phyloP scores from a whole-genome alignment of 2,797 vertebrate genomes.

The Sebastes cheni region DNA sequence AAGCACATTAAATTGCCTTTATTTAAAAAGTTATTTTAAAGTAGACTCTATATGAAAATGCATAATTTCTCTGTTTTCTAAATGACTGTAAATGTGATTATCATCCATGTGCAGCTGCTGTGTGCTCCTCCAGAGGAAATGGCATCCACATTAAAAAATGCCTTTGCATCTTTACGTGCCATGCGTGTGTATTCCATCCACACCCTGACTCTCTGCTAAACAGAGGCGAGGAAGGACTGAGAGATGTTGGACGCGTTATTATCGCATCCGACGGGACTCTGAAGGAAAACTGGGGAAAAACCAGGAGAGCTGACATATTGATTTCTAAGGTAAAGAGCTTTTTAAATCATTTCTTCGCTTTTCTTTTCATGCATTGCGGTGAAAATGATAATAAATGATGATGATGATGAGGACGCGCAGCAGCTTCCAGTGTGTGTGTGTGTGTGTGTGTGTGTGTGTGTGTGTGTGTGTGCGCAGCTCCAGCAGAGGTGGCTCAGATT shows the following conservation, averaged over 20 bases:
- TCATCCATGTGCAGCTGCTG: neutral
- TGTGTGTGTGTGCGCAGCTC: neutral
- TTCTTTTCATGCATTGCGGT: neutral
- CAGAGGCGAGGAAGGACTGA: conserved; percentile 58
- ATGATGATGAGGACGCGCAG: neutral
- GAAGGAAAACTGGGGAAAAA: conserved; percentile 15
- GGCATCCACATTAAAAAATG: conserved; percentile 63
- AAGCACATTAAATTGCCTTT: neutral
- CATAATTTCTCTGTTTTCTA: neutral
- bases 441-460: neutral
- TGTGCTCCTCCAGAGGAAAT: neutral
- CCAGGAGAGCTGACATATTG: conserved; percentile 29
- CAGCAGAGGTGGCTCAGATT: conserved; percentile 44
- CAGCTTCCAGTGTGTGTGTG: neutral
- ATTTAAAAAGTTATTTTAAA: neutral
- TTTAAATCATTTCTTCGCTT: conserved; percentile 8
- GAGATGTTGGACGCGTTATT: conserved; percentile 65
- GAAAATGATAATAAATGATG: neutral
- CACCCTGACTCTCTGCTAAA: conserved; percentile 75
- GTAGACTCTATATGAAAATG: neutral
- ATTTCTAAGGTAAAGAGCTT: conserved; percentile 68
- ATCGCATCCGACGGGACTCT: conserved; percentile 48
- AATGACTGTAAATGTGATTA: neutral
- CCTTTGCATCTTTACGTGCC: conserved; percentile 80
- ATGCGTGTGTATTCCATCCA: conserved; percentile 75